phyloP scores from a whole-genome alignment of 2,113 vertebrate genomes.

The Oryctolagus cuniculus region mOryCun1.1 NC_091450.1:17067001-17067500 shows the following conservation, averaged over 20 bases:
- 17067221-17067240: neutral
- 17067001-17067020: neutral
- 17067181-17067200: neutral
- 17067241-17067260: neutral
- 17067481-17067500: constrained; percentile 95
- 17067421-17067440: constrained; percentile 98
- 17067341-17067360: neutral
- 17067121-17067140: neutral
- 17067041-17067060: neutral
- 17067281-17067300: accelerated
- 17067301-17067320: accelerated
- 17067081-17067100: neutral
- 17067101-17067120: neutral
- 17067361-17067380: neutral
- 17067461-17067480: constrained; percentile 98
- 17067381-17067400: neutral
- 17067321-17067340: too few species aligned
- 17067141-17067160: accelerated
- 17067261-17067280: neutral
- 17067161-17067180: neutral
- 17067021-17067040: neutral
- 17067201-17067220: neutral
- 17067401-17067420: constrained; percentile 91
- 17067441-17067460: constrained; percentile 96
- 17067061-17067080: neutral